A percentile compares a stretch with the other conserved stretches of the same genome.
Conservation (phyloP, 2,888 invertebrate genomes). For the Cheilosia scutellata region DNA sequence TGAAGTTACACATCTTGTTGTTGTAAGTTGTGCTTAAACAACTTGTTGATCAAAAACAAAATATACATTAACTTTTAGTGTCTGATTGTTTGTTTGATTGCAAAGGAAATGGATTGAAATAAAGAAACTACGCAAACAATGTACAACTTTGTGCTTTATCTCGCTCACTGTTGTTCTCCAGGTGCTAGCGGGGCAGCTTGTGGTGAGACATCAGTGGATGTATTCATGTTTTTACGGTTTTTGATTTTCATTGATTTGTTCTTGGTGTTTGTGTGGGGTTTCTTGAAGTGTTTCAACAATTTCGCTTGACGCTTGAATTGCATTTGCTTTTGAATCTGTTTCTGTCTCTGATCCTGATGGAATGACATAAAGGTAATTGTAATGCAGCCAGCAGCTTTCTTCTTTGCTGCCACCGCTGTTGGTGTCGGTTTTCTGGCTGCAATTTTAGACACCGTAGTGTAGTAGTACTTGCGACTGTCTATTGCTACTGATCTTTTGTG, state of each 20-base stretch:
- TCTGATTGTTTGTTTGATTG: constrained; percentile 53
- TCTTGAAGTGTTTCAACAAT: constrained; percentile 55
- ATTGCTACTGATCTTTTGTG: constrained; percentile 52
- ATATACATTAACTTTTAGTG: constrained; percentile 53
- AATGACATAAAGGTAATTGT: constrained; percentile 43
- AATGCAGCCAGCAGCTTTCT: constrained; percentile 28
- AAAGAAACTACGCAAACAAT: constrained; percentile 50
- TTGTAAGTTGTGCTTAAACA: constrained; percentile 47
- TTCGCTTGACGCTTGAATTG: constrained; percentile 48
- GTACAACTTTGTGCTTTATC: constrained; percentile 72
- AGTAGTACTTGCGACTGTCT: constrained; percentile 39
- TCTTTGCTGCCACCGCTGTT: constrained; percentile 34
- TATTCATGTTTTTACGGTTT: constrained; percentile 31
- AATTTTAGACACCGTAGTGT: constrained; percentile 35
- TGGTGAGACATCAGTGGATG: constrained; percentile 38
- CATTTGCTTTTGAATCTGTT: neutral
- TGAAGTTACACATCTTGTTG: constrained; percentile 19
- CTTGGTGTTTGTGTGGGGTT: constrained; percentile 36
- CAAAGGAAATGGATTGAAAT: constrained; percentile 69
- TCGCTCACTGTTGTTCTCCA: constrained; percentile 34
- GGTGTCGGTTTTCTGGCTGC: constrained; percentile 41
- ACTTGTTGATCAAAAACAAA: constrained; percentile 41
- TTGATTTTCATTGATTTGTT: constrained; percentile 16
- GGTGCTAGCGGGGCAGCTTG: constrained; percentile 13
- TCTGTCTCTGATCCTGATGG: constrained; percentile 45